phyloP scores from a whole-genome alignment of 2,888 invertebrate species.

The Parnassius glacialis region DNA sequence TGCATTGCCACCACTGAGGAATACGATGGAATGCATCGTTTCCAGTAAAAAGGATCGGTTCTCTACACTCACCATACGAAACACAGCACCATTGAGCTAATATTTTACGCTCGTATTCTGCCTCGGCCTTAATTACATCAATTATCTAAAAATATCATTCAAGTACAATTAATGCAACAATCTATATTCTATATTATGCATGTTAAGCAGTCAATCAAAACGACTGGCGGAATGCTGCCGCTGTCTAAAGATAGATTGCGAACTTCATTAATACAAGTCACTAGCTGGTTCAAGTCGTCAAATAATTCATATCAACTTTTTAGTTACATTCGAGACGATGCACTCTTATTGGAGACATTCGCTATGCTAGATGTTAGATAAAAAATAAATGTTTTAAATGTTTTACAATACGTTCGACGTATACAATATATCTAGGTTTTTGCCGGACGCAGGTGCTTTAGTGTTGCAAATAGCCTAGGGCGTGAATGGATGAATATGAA shows the following conservation, averaged over 20 bases:
- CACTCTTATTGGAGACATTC: neutral
- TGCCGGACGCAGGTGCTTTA: neutral
- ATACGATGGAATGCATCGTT: too few species aligned
- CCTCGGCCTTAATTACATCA: too few species aligned
- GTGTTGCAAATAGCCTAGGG: neutral
- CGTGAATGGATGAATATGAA: too few species aligned
- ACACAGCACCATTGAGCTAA: too few species aligned
- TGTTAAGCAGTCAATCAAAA: constrained; percentile 19
- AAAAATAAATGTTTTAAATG: neutral
- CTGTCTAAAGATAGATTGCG: constrained; percentile 19
- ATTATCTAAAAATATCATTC: too few species aligned
- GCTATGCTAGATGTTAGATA: constrained; percentile 1
- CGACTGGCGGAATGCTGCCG: constrained; percentile 15
- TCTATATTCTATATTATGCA: constrained; percentile 13
- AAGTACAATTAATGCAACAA: constrained; percentile 8
- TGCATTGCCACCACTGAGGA: too few species aligned
- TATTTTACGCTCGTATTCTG: too few species aligned
- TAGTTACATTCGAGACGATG: constrained; percentile 1
- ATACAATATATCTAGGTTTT: neutral
- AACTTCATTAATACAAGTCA: constrained; percentile 17
- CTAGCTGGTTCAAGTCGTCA: constrained; percentile 18
- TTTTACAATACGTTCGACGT: neutral
- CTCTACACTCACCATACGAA: too few species aligned
- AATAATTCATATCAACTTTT: constrained; percentile 22
- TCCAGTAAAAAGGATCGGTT: too few species aligned